These are phyloP conservation scores for Hymenochirus boettgeri DNA, from an alignment of 2,113 vertebrate genomes.

Conservation along the genomic window DNA sequence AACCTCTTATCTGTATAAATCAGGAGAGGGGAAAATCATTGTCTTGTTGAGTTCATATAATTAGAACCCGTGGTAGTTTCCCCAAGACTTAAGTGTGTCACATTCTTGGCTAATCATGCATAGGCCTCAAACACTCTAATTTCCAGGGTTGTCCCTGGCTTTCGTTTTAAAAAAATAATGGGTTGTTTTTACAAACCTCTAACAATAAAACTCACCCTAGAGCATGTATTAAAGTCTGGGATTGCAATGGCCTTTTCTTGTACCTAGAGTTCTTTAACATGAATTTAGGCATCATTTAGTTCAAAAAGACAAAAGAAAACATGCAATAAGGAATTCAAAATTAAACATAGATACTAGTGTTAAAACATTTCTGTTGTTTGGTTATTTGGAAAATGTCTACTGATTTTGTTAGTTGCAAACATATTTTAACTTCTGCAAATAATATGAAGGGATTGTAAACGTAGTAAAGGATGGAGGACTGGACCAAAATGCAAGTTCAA, in stretches of 20 bases:
- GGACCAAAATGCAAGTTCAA: no score
- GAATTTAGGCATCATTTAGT: no score
- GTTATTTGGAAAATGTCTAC: no score
- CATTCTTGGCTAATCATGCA: conserved; percentile 41
- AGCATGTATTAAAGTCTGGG: neutral
- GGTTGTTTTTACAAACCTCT: conserved; percentile 19
- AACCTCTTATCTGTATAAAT: conserved; percentile 23
- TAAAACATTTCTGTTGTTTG: no score
- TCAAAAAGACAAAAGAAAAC: no score
- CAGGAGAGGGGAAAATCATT: conserved; percentile 37
- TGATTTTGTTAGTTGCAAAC: no score
- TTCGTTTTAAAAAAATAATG: conserved; percentile 30
- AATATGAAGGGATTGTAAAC: no score
- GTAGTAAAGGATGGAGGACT: no score
- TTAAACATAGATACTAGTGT: no score
- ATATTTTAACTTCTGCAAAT: no score
- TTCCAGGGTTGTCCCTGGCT: conserved; percentile 24
- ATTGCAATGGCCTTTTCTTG: neutral
- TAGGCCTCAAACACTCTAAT: conserved; percentile 20
- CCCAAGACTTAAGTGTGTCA: conserved; percentile 34
- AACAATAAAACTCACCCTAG: conserved; percentile 15
- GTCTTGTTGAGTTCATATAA: conserved; percentile 25
- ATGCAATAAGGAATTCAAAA: no score
- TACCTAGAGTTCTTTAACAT: no score
- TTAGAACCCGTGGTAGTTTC: conserved; percentile 25